Percentiles rank a stretch among this genome's conserved stretches.
Evolutionary conservation across 2,888 invertebrate genomes (phyloP).

Genomic region (Blastobasis adustella): DNA sequence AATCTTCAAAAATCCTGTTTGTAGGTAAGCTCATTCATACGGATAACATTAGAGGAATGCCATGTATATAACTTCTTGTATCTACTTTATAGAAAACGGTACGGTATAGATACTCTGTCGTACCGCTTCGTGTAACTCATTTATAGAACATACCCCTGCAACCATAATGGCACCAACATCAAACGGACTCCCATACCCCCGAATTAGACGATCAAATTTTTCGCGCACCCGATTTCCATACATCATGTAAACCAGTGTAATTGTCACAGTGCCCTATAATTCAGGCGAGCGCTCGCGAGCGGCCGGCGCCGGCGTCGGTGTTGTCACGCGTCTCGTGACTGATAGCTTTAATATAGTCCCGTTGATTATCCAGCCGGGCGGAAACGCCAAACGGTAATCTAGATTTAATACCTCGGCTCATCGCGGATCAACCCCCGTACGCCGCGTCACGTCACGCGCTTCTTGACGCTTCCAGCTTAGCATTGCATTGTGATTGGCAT

Average conservation of each 20-base stretch:
- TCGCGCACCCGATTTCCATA: slow-evolving; percentile 15
- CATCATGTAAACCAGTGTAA: slow-evolving; percentile 33
- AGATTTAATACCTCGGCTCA: slow-evolving; percentile 68
- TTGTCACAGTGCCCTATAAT: slow-evolving; percentile 35
- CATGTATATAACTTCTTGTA: too few species aligned
- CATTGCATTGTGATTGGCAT: too few species aligned
- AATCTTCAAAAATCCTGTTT: too few species aligned
- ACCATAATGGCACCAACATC: too few species aligned
- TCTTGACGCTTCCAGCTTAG: not conserved
- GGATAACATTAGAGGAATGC: too few species aligned
- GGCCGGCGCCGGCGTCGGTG: slow-evolving; percentile 42
- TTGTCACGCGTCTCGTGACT: slow-evolving; percentile 62
- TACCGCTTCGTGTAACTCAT: too few species aligned
- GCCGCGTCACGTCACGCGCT: slow-evolving; percentile 30
- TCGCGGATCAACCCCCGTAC: slow-evolving; percentile 39
- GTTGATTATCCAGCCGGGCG: slow-evolving; percentile 63
- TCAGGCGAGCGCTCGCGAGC: slow-evolving; percentile 32
- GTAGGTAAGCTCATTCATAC: too few species aligned
- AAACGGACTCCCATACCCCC: too few species aligned
- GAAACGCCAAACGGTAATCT: slow-evolving; percentile 69
- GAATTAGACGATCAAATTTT: slow-evolving; percentile 4
- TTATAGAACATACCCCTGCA: too few species aligned
- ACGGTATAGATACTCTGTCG: too few species aligned
- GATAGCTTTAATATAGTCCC: slow-evolving; percentile 71
- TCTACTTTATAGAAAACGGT: too few species aligned